Evolutionary conservation across 1,140 invertebrate species (phyloP), one percentile per base, ranked within the genome.

Genomic region (Drosophila micromelanica): DNA sequence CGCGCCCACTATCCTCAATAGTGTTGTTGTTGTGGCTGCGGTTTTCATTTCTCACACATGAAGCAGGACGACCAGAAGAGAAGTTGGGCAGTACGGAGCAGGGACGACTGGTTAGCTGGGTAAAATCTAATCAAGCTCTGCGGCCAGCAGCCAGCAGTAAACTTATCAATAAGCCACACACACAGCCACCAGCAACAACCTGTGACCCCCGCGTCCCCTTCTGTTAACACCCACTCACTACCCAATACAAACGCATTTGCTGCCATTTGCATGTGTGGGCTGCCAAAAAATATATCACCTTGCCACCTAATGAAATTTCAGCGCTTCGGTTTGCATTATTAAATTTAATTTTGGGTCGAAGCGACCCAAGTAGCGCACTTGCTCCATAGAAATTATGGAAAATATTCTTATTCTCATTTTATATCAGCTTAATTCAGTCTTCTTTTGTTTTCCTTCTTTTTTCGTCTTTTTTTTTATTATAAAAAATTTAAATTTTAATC

Each of bases 71-170:
- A 49, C 35, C 12, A 52, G 35, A 5, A 37, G 30, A 13, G 23
- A 55, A 51, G 11, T 40, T 49, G 30, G 3, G n/a, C 7, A 8
- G 4, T 27, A 27, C 27, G 27, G n/a, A 12, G 13, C 8, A 11
- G 5, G n/a, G 12, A 13, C 15, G 30, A 55, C 59, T 60, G 59
- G 43, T 62, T 65, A 32, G 48, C 46, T 75, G 78, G 75, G n/a
- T 65, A 87, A 84, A 87, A 87, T 89, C 84, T 87, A 87, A 87
- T 89, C 84, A 87, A 89, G 85, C 85, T 80, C 84, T 87, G 85
- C 67, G 84, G 84, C 79, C 74, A 46, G 70, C 67, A 65, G 15
- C 38, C 67, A 71, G 13, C 65, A 70, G 49, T 12, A 68, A 69
- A 72, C 70, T 72, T 78, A 87, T 82, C 76, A 81, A 82, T 73